Conservation (phyloP, 2,888 invertebrate species). For the Agrochola circellaris region DNA sequence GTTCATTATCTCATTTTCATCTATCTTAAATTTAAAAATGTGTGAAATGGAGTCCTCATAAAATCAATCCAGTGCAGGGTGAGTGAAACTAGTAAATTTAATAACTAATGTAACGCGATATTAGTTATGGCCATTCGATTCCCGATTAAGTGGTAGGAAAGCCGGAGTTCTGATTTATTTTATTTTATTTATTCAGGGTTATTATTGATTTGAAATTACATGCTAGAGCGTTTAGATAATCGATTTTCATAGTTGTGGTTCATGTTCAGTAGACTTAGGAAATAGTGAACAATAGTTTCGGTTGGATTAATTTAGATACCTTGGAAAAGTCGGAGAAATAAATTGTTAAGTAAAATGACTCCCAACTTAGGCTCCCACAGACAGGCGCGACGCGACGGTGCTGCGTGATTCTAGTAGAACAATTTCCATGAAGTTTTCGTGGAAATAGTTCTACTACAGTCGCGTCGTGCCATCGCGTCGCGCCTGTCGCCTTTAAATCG, state of each 20-base stretch:
- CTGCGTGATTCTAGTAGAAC: too few species aligned
- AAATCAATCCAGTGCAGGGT: neutral
- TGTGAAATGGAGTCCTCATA: neutral
- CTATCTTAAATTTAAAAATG: neutral
- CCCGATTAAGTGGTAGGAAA: constrained; percentile 9
- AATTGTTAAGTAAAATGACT: neutral
- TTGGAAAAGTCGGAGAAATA: neutral
- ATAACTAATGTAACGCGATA: neutral
- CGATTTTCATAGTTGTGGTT: neutral
- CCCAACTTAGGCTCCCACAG: too few species aligned
- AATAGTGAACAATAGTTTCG: neutral
- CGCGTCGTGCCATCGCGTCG: too few species aligned
- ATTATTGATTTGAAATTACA: constrained; percentile 33
- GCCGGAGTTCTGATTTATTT: constrained; percentile 6
- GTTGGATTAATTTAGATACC: neutral
- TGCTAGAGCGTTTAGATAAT: neutral
- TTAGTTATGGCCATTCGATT: neutral
- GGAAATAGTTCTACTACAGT: too few species aligned
- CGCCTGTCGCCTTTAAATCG: too few species aligned
- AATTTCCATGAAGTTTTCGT: too few species aligned
- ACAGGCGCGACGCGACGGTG: too few species aligned
- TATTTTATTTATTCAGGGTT: constrained; percentile 17
- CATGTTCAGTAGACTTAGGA: neutral
- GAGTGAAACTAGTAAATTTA: constrained; percentile 7
- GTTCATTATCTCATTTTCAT: neutral